Evolutionary conservation across 2,113 vertebrate species (phyloP).

Genomic region (Stigmatopora argus): DNA sequence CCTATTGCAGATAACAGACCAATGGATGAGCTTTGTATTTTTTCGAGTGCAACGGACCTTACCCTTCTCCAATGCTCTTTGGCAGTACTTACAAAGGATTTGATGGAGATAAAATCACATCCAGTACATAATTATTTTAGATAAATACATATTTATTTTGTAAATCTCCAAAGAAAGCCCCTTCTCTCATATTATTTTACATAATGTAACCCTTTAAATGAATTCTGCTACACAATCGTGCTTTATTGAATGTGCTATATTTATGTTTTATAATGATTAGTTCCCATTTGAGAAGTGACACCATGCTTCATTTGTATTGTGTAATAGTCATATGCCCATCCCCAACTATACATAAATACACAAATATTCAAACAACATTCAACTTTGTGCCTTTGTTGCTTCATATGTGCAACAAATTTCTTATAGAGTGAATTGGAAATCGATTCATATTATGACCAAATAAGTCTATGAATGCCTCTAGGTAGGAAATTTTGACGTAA

Average conservation of each 20-base stretch:
- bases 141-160: too few relatives aligned
- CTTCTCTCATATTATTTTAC: neutral
- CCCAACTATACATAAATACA: neutral
- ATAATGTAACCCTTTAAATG: neutral
- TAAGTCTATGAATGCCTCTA: too few relatives aligned
- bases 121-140: too few relatives aligned
- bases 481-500: too few relatives aligned
- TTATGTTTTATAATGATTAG: conserved; percentile 2
- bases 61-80: neutral
- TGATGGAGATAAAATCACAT: neutral
- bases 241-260: neutral
- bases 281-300: conserved; percentile 4
- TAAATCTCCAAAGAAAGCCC: neutral
- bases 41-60: conserved; percentile 1
- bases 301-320: conserved; percentile 9
- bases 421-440: neutral
- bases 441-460: neutral
- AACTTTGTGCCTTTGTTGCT: neutral
- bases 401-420: neutral
- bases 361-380: neutral
- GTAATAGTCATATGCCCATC: neutral
- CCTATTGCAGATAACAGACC: conserved; percentile 3
- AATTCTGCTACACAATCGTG: neutral
- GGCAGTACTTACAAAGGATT: neutral
- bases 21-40: neutral